These are phyloP conservation scores for Dioctria linearis DNA, from an alignment of 2,888 invertebrate species.

Conservation along the genomic window DNA sequence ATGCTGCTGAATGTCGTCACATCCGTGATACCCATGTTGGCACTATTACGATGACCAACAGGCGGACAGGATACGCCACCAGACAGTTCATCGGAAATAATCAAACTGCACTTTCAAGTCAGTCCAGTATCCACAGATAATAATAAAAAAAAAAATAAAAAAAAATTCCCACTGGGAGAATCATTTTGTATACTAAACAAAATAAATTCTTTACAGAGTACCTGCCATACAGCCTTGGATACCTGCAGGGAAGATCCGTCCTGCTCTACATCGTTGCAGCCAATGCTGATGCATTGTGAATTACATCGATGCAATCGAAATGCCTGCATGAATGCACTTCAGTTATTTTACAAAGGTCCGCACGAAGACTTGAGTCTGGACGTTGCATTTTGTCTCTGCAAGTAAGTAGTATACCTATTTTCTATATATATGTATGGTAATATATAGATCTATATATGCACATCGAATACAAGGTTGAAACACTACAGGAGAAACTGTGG, in stretches of 20 bases:
- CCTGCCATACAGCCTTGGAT: conserved; percentile 89
- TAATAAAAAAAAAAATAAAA: conserved; percentile 44
- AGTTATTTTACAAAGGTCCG: conserved; percentile 87
- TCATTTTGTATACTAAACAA: conserved; percentile 42
- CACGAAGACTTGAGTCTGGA: conserved; percentile 88
- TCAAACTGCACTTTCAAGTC: conserved; percentile 72
- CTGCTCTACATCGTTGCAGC: conserved; percentile 84
- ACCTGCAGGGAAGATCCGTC: conserved; percentile 86
- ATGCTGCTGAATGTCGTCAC: neutral
- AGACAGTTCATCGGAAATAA: conserved; percentile 71
- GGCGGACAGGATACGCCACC: conserved; percentile 71
- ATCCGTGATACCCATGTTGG: neutral
- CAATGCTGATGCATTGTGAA: conserved; percentile 89
- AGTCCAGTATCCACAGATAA: conserved; percentile 60
- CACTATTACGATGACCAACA: conserved; percentile 56
- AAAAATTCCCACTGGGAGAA: conserved; percentile 50
- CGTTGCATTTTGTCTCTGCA: conserved; percentile 94
- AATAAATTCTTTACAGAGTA: conserved; percentile 77
- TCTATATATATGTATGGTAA: conserved; percentile 8
- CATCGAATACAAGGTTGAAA: neutral
- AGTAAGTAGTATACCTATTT: conserved; percentile 75
- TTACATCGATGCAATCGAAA: conserved; percentile 83
- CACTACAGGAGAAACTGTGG: neutral
- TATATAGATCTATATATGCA: neutral
- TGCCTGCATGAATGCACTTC: conserved; percentile 89